A percentile compares a stretch with the other conserved stretches of the same genome.
phyloP scores from a whole-genome alignment of 2,888 invertebrate genomes.

The Ariolimax columbianus region DNA sequence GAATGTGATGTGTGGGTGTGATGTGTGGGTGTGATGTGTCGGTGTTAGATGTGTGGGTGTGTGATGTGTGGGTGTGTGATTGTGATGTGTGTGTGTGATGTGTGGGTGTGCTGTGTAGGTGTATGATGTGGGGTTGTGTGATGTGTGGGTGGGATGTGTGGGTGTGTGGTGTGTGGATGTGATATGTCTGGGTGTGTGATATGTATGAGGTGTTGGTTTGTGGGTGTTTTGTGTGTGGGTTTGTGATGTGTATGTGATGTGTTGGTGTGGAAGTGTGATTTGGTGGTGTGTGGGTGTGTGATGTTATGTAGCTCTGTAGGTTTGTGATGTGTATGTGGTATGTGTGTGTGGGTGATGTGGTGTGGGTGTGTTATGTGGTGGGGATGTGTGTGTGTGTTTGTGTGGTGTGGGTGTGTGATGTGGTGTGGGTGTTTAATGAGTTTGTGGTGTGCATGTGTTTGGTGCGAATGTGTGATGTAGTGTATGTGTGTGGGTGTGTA shows the following conservation, averaged over 20 bases:
- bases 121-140: too few species aligned
- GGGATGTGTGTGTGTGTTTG: background rate
- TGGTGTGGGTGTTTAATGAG: background rate
- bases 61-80: background rate
- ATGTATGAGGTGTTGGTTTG: too few species aligned
- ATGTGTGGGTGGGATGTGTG: background rate
- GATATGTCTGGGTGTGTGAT: background rate
- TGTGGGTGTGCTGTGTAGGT: background rate
- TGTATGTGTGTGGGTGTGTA: background rate
- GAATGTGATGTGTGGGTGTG: background rate
- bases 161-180: background rate
- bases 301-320: too few species aligned
- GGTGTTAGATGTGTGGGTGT: background rate
- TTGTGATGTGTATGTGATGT: background rate
- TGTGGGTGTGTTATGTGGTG: background rate
- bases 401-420: background rate
- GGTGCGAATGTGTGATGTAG: background rate
- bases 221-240: background rate
- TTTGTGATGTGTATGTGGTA: background rate
- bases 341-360: conserved; percentile 5
- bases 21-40: background rate
- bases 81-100: background rate
- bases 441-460: background rate
- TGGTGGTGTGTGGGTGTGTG: background rate
- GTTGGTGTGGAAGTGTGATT: background rate